Percentiles rank a stretch among this genome's conserved stretches.
These are phyloP conservation scores for Pan troglodytes DNA, from an alignment of 2,113 vertebrate genomes.

Conservation along the genomic window DNA sequence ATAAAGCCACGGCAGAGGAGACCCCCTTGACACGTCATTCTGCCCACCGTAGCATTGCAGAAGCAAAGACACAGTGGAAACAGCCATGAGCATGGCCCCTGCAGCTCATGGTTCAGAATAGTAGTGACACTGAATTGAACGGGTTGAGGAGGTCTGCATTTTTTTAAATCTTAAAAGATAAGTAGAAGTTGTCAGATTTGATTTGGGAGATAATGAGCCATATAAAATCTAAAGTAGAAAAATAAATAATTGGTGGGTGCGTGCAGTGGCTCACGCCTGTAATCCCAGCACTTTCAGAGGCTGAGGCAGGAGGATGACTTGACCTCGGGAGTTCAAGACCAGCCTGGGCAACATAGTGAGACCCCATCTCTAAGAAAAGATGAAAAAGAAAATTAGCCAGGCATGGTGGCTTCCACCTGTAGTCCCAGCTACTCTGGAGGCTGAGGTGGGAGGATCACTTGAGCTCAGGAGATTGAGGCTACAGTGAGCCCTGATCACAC, in stretches of 20 bases:
- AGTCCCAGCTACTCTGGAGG: too few species aligned
- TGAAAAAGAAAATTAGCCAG: too few species aligned
- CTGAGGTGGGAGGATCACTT: too few species aligned
- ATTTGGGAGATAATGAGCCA: neutral
- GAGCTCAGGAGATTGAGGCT: too few species aligned
- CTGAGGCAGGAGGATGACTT: too few species aligned
- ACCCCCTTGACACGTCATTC: neutral
- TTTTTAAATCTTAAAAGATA: neutral
- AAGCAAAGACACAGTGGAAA: neutral
- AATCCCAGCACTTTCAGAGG: too few species aligned
- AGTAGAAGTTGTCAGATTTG: neutral
- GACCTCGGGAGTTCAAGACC: too few species aligned
- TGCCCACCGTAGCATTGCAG: neutral
- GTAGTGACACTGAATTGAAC: neutral
- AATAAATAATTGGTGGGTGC: neutral
- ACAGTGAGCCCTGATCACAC: too few species aligned
- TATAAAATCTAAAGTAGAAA: neutral
- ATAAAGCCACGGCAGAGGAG: neutral
- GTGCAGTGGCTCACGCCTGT: neutral
- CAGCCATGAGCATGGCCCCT: neutral
- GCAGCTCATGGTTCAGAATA: neutral
- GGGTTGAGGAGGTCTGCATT: neutral
- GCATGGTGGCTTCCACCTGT: too few species aligned
- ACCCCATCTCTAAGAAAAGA: too few species aligned
- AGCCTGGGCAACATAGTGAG: too few species aligned